Conservation (phyloP, 2,113 vertebrate species). For the Echinops telfairi region DNA sequence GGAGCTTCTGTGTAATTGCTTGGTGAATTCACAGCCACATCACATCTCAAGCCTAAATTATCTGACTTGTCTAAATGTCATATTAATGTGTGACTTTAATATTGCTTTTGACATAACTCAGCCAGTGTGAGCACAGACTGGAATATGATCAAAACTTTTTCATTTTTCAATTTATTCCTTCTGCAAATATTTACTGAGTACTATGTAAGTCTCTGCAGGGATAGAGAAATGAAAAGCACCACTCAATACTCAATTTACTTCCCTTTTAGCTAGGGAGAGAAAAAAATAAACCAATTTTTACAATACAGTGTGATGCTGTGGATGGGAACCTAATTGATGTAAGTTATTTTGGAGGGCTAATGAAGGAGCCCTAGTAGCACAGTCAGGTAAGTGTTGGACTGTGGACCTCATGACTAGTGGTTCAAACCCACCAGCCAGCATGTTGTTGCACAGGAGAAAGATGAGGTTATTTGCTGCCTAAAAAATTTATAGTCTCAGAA, state of each 20-base stretch:
- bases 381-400: too few relatives aligned
- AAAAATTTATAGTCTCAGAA: too few relatives aligned
- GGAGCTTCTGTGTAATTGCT: not conserved
- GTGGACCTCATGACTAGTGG: too few relatives aligned
- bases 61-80: slow-evolving; percentile 34
- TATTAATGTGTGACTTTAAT: slow-evolving; percentile 56
- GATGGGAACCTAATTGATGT: slow-evolving; percentile 27
- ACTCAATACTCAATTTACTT: not conserved
- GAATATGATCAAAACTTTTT: slow-evolving; percentile 47
- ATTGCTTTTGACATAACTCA: slow-evolving; percentile 40
- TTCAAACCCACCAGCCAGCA: too few relatives aligned
- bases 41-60: not conserved
- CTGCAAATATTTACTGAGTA: slow-evolving; percentile 59
- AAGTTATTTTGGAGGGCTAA: not conserved
- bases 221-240: slow-evolving; percentile 38
- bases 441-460: too few relatives aligned
- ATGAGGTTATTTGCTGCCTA: too few relatives aligned
- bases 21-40: slow-evolving; percentile 24
- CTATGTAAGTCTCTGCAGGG: not conserved
- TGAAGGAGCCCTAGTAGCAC: not conserved
- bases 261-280: not conserved
- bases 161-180: slow-evolving; percentile 57
- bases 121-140: not conserved
- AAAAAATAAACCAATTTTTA: slow-evolving; percentile 32
- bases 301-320: not conserved